Evolutionary conservation across 2,888 invertebrate genomes (phyloP), one percentile per base, ranked within the genome.

Genomic region (Andrena praecox): DNA sequence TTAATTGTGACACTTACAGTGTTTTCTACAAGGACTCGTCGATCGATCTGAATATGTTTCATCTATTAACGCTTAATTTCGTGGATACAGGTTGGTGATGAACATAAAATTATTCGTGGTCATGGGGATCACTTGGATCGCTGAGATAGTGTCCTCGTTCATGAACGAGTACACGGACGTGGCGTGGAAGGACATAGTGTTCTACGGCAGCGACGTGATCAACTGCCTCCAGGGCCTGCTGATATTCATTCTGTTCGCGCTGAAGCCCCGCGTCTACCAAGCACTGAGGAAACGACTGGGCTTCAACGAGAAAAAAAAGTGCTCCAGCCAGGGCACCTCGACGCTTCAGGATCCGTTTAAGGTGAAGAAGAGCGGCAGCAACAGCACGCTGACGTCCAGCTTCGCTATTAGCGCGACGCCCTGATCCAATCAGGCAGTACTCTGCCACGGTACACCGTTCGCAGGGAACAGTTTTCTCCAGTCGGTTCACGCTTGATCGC

Each of bases 91-190:
- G 91, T 96, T 97, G 85, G 94, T 95, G 42, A 95, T 97, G 94
- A 97, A 96, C 78, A 95, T 96, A 0, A 97, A 97, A 91, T 94
- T 97, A 0, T 97, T 97, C 94, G 94, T 97, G 80, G 97, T 97
- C 63, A 97, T 97, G 97, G 97, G 97, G 0, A 95, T 97, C 0
- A 96, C 96, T 0, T 97, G 97, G 96, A 94, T 96, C 2, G 94
- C 93, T 95, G 88, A 95, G 94, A 93, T 92, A 91, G 93, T 83
- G 4, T 82, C 87, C 0, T 81, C 77, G 8, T 67, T 85, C 6
- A 6, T 90, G 16, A 78, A 87, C 24, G 63, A 82, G n/a, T 89
- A 88, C 64, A 70, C 77, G 0, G 35, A 85, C 8, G 71, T 89
- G 3, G 0, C 70, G 0, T 94, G 93, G 92, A 71, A 85, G 0